Conservation (phyloP, 2,888 invertebrate species). For the Ditula angustiorana region DNA sequence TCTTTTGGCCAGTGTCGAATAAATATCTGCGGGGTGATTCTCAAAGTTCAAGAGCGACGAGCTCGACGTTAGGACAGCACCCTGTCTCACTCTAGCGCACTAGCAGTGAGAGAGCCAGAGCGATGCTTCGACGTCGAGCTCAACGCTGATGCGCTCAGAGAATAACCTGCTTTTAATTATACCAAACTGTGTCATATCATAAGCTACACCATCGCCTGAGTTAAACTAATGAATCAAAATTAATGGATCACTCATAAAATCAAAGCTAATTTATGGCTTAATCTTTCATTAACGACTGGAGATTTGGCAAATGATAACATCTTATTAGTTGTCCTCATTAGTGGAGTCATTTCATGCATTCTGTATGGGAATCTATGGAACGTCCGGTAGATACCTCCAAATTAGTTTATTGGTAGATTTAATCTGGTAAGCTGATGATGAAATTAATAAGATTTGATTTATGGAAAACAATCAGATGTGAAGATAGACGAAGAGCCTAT, state of each 20-base stretch:
- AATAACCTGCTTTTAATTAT: neutral
- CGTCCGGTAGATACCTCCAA: constrained; percentile 22
- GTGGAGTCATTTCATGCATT: constrained; percentile 15
- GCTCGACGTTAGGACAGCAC: no score
- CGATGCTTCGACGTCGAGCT: no score
- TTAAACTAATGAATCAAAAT: neutral
- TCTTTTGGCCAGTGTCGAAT: no score
- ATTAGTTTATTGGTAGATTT: constrained; percentile 22
- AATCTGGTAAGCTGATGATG: constrained; percentile 13
- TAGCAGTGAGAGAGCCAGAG: no score
- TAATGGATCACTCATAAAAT: constrained; percentile 25
- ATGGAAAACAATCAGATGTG: constrained; percentile 25
- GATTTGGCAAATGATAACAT: constrained; percentile 31
- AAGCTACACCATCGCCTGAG: neutral
- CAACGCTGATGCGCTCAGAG: neutral
- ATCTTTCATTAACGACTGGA: constrained; percentile 19
- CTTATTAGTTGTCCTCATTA: constrained; percentile 26
- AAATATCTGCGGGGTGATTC: no score
- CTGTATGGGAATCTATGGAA: constrained; percentile 27
- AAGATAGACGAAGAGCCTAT: neutral
- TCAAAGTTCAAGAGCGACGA: no score
- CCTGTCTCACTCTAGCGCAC: no score
- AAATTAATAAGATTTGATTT: constrained; percentile 29
- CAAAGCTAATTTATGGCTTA: constrained; percentile 31
- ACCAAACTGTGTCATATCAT: neutral